Conservation (phyloP, 1,140 invertebrate genomes). For the Protaetia brevitarsis region DNA sequence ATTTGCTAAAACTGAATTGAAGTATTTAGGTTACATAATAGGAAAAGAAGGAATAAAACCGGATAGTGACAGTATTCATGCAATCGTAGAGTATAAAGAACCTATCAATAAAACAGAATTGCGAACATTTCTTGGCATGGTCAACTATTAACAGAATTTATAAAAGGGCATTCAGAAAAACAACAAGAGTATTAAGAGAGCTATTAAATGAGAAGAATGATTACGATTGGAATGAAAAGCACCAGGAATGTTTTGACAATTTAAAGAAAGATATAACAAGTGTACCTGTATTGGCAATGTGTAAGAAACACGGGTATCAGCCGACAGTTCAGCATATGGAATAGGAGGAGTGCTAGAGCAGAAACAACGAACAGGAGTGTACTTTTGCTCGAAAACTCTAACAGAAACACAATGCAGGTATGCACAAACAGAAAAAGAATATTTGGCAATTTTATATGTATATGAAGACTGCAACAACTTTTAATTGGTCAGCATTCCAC, state of each 20-base stretch:
- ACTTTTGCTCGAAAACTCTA: not conserved
- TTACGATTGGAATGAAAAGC: not conserved
- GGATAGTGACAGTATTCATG: slow-evolving; percentile 29
- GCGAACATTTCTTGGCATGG: slow-evolving; percentile 41
- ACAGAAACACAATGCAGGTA: not conserved
- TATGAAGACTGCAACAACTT: not conserved
- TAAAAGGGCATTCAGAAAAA: slow-evolving; percentile 26
- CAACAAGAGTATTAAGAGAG: not conserved
- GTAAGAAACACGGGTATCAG: not conserved
- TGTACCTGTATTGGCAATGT: not conserved
- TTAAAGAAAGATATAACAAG: not conserved
- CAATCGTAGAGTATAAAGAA: slow-evolving; percentile 35
- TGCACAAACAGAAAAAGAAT: not conserved
- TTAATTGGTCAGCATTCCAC: slow-evolving; percentile 34
- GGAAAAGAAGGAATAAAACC: not conserved
- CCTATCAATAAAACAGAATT: slow-evolving; percentile 38
- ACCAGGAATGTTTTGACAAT: not conserved
- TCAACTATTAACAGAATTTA: slow-evolving; percentile 42
- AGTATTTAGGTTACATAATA: slow-evolving; percentile 16
- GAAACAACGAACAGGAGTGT: not conserved
- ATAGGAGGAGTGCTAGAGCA: not conserved
- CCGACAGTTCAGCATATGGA: not conserved
- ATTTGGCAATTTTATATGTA: no score
- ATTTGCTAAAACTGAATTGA: not conserved
- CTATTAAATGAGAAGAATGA: not conserved